These are phyloP conservation scores for Hirtodrosophila trivittata DNA, from an alignment of 2,888 invertebrate species.

Conservation along the genomic window DNA sequence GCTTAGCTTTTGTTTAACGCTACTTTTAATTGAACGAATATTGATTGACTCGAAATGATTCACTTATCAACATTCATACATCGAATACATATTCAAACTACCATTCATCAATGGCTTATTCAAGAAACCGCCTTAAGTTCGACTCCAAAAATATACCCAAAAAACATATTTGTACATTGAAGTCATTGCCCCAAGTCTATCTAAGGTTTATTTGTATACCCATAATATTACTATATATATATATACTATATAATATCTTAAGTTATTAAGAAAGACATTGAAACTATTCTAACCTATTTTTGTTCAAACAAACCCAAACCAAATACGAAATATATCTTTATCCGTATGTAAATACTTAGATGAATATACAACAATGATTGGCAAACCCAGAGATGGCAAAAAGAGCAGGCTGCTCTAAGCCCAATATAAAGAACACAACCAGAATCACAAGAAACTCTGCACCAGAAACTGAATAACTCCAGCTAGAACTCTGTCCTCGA, in stretches of 20 bases:
- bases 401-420: slow-evolving; percentile 84
- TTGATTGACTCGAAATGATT: too few relatives aligned
- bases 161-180: slow-evolving; percentile 43
- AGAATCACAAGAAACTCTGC: slow-evolving; percentile 12
- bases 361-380: slow-evolving; percentile 84
- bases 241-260: slow-evolving; percentile 16
- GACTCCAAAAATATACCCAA: background rate
- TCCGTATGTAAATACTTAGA: slow-evolving; percentile 81
- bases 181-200: too few relatives aligned
- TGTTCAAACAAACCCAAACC: slow-evolving; percentile 55
- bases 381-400: slow-evolving; percentile 84
- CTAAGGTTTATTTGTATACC: slow-evolving; percentile 2
- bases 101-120: background rate
- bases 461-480: background rate
- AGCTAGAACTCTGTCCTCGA: slow-evolving; percentile 12
- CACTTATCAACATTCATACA: too few relatives aligned
- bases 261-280: slow-evolving; percentile 1
- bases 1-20: slow-evolving; percentile 75
- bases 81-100: too few relatives aligned
- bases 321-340: slow-evolving; percentile 36
- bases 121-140: background rate
- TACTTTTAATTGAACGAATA: slow-evolving; percentile 17
- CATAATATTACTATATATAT: slow-evolving; percentile 9
- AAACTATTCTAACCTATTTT: slow-evolving; percentile 11
- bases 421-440: slow-evolving; percentile 17